Base-by-base conservation (phyloP, 2,888 invertebrate genomes). In the Mythimna albipuncta region DNA sequence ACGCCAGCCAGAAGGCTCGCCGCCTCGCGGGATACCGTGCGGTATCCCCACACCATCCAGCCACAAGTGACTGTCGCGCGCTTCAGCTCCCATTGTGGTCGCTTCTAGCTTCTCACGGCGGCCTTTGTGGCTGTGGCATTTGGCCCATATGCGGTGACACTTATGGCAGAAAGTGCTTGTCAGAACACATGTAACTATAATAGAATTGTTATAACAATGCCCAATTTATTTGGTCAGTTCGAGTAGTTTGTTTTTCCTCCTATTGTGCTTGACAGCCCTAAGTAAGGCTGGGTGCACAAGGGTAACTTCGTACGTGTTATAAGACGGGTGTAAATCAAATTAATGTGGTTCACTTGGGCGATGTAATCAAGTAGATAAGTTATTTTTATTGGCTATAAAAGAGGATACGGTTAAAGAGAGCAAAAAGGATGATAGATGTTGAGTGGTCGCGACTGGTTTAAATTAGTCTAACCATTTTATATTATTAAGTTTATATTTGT, bases 301-400 rank as follows among this genome's bases (percentile, higher is more conserved):
- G 67, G 69, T 68, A 54, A 73, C 68, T 67, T 70, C 64, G 61
- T 57, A 72, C 69, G 67, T 72, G 68, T 76, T 64, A 78, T 75
- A 72, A 79, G 72, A 71, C 13, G 44, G 52, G 26, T 62, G 58
- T 81, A 81, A 79, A 83, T 83, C 79, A 79, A 81, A 69, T 79
- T 70, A 83, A 81, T 75, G 75, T 62, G 68, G 75, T 69, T 63
- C 57, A 63, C 67, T 75, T 50, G 70, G 61, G 63, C 62, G 63
- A 58, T 72, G 52, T 61, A 72, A 74, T 75, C 67, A 71, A 71
- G 68, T 64, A 64, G 57, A 74, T 65, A 71, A 61, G 41, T 68
- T 75, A 70, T 75, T 72, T 78, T 71, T 80, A 76, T 72, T 69
- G 69, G 69, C 54, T 79, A 74, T 58, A 52, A 68, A 65, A 73